Percentiles rank a stretch among this genome's conserved stretches.
Conservation (phyloP, 1,140 invertebrate species). For the Melipona quadrifasciata region DNA sequence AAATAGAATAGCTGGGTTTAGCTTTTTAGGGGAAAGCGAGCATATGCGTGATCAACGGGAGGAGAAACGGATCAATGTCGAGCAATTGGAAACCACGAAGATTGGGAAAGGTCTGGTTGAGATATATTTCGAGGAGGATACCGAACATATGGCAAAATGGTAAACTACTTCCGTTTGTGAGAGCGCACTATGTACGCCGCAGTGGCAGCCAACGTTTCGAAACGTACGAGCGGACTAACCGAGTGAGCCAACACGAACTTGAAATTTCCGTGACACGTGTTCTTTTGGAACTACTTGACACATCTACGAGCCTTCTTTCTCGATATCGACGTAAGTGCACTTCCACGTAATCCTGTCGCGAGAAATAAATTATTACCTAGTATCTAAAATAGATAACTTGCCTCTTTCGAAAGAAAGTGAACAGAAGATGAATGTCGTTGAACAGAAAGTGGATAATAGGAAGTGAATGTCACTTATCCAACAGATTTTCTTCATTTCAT, state of each 20-base stretch:
- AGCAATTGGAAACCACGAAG: constrained; percentile 54
- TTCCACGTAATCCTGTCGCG: constrained; percentile 21
- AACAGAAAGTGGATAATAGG: no score
- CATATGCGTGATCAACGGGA: constrained; percentile 35
- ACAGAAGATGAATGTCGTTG: background rate
- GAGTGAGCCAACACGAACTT: constrained; percentile 17
- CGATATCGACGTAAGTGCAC: background rate
- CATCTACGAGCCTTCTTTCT: background rate
- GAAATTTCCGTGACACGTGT: constrained; percentile 22
- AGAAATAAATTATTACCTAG: background rate
- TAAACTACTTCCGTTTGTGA: constrained; percentile 63
- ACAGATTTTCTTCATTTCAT: no score
- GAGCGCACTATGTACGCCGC: constrained; percentile 46
- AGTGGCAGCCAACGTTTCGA: background rate
- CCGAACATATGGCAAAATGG: constrained; percentile 63
- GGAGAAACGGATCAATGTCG: constrained; percentile 47
- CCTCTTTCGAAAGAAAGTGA: background rate
- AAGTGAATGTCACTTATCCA: no score
- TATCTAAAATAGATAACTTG: background rate
- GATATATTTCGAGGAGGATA: constrained; percentile 59
- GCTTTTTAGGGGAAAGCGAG: background rate
- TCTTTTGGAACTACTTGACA: background rate
- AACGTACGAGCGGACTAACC: background rate
- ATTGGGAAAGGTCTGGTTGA: constrained; percentile 61
- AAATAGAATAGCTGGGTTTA: background rate